Conservation (phyloP, 2,797 vertebrate species). For the Neosalanx taihuensis region DNA sequence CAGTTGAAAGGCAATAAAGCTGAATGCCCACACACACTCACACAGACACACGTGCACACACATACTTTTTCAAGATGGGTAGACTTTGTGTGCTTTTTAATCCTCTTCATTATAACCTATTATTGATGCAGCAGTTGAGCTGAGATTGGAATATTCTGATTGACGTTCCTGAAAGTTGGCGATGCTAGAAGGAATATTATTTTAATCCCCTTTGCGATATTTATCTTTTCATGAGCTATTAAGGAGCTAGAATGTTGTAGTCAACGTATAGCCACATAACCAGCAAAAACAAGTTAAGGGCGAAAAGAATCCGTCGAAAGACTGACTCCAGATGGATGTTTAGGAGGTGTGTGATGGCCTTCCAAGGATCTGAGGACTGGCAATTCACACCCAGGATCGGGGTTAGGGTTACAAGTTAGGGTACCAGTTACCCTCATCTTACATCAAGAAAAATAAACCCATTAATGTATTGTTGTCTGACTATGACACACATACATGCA, state of each 20-base stretch:
- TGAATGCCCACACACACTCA: slow-evolving; percentile 11
- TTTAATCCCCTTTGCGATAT: background rate
- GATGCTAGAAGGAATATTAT: background rate
- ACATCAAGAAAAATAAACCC: no score
- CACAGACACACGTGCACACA: slow-evolving; percentile 1
- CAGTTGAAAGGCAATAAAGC: slow-evolving; percentile 11
- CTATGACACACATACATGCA: background rate
- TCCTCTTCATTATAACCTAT: background rate
- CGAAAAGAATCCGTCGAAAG: no score
- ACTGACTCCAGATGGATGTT: no score
- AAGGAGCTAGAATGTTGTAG: background rate
- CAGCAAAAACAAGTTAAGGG: background rate
- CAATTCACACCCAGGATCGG: no score
- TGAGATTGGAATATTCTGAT: slow-evolving; percentile 5
- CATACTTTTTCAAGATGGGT: background rate
- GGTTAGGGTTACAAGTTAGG: no score
- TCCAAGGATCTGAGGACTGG: no score
- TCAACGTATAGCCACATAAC: background rate
- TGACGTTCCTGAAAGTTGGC: background rate
- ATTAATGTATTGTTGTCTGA: background rate
- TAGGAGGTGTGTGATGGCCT: no score
- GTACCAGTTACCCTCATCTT: no score
- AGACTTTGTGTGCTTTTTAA: background rate
- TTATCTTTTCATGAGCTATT: background rate
- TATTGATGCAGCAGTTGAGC: background rate